phyloP scores from a whole-genome alignment of 2,888 invertebrate genomes.

The Lycophotia porphyrea region DNA sequence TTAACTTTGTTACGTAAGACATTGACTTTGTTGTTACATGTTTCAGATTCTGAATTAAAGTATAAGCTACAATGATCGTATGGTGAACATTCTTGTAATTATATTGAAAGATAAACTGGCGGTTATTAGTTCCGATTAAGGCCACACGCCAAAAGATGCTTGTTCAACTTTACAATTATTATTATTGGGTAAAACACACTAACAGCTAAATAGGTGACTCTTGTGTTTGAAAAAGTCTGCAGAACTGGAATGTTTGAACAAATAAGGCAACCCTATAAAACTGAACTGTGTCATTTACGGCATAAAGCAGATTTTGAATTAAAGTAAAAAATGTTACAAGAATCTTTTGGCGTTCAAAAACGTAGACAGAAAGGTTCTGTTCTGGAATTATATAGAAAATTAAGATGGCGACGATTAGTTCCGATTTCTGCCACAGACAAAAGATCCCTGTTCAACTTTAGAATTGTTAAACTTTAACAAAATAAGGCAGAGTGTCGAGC shows the following conservation, averaged over 20 bases:
- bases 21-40: neutral
- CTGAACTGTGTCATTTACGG: neutral
- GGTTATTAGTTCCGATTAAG: neutral
- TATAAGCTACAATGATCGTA: neutral
- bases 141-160: neutral
- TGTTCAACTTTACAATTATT: neutral
- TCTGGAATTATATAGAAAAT: neutral
- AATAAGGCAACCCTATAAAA: neutral
- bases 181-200: no score
- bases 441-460: neutral
- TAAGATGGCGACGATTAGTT: neutral
- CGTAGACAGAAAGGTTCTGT: neutral
- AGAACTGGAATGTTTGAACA: neutral
- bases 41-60: neutral
- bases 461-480: slow-evolving; percentile 71
- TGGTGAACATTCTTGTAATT: neutral
- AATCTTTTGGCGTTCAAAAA: neutral
- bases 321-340: neutral
- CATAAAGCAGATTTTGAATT: neutral
- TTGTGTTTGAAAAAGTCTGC: neutral
- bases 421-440: neutral
- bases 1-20: neutral
- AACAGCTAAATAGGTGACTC: no score
- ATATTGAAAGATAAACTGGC: neutral
- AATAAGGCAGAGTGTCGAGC: slow-evolving; percentile 91